phyloP scores from a whole-genome alignment of 2,888 invertebrate genomes.

The Willowsia nigromaculata region DNA sequence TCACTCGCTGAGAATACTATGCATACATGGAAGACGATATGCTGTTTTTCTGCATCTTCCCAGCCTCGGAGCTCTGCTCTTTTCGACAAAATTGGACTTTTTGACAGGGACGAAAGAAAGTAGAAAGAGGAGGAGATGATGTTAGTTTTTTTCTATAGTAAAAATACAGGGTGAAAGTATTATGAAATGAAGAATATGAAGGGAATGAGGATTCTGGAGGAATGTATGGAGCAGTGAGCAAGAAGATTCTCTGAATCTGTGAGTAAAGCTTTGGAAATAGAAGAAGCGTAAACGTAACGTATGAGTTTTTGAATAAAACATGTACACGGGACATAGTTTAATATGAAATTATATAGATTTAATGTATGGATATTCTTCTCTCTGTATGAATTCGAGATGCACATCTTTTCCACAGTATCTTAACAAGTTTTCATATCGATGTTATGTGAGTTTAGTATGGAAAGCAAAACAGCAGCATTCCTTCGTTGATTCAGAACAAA shows the following conservation, averaged over 20 bases:
- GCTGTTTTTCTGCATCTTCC: neutral
- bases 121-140: neutral
- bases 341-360: neutral
- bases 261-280: neutral
- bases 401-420: neutral
- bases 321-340: neutral
- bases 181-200: neutral
- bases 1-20: neutral
- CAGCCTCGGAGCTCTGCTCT: neutral
- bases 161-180: neutral
- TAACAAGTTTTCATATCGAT: neutral
- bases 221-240: neutral
- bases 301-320: constrained; percentile 31
- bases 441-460: neutral
- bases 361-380: neutral
- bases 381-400: neutral
- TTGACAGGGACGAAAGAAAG: constrained; percentile 38
- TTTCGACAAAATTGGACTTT: constrained; percentile 50
- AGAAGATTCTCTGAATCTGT: constrained; percentile 1
- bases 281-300: neutral
- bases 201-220: neutral
- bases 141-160: neutral
- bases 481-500: constrained; percentile 61
- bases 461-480: neutral
- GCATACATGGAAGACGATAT: neutral